Conservation (phyloP, 2,888 invertebrate species). For the Micoletzkya japonica region DNA sequence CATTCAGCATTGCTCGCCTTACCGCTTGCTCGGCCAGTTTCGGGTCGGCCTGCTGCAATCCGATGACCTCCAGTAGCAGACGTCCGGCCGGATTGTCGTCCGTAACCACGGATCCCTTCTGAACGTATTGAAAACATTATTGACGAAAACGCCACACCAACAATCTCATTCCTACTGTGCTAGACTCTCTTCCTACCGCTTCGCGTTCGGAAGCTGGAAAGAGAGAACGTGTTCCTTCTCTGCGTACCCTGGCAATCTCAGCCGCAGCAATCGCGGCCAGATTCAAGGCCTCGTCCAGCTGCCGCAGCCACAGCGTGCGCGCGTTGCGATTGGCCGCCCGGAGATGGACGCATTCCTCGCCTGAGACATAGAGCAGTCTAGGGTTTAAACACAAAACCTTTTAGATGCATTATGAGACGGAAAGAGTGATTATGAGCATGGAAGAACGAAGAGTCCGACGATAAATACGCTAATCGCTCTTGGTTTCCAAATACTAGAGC, state of each 20-base stretch:
- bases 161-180: too few relatives aligned
- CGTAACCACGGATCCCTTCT: conserved; percentile 15
- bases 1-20: background rate
- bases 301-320: conserved; percentile 42
- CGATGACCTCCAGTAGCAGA: conserved; percentile 21
- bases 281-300: conserved; percentile 44
- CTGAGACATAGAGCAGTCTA: too few relatives aligned
- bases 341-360: conserved; percentile 33
- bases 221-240: background rate
- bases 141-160: too few relatives aligned
- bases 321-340: conserved; percentile 39
- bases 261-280: conserved; percentile 30
- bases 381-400: too few relatives aligned
- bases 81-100: conserved; percentile 19
- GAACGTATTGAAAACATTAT: background rate
- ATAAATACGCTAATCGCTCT: too few relatives aligned
- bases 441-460: too few relatives aligned
- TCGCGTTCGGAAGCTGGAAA: too few relatives aligned
- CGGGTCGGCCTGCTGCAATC: conserved; percentile 3
- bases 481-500: too few relatives aligned
- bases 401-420: too few relatives aligned
- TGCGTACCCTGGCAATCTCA: conserved; percentile 21
- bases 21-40: background rate
- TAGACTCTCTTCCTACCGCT: too few relatives aligned
- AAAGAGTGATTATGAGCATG: too few relatives aligned